These are phyloP conservation scores for Bufo gargarizans DNA, from an alignment of 2,113 vertebrate species.

Conservation along the genomic window DNA sequence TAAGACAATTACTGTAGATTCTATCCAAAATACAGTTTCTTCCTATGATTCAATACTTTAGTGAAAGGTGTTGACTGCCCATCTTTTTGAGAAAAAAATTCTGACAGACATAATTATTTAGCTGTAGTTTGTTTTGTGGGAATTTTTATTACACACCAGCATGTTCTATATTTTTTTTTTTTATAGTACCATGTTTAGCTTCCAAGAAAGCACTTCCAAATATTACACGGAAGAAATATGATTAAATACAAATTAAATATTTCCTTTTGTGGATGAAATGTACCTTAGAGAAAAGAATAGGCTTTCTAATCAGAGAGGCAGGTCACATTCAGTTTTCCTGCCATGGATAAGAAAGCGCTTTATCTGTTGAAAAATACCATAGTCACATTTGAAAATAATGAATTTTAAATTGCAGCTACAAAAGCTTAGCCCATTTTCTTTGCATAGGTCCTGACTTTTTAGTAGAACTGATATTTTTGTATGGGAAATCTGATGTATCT, in stretches of 20 bases:
- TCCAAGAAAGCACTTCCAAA: not conserved
- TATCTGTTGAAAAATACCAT: constrained; percentile 46
- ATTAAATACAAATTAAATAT: constrained; percentile 38
- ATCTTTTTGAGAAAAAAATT: too few species aligned
- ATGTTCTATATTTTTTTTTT: not conserved
- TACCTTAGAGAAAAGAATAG: constrained; percentile 53
- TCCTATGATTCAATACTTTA: not conserved
- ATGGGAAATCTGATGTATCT: constrained; percentile 66
- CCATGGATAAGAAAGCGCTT: constrained; percentile 47
- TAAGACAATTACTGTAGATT: not conserved
- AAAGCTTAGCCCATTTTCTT: constrained; percentile 63
- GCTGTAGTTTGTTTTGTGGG: not conserved
- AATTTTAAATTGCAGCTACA: constrained; percentile 63
- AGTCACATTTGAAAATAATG: constrained; percentile 60
- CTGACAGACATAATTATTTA: too few species aligned
- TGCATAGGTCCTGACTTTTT: constrained; percentile 60
- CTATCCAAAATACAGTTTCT: not conserved
- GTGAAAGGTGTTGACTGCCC: too few species aligned
- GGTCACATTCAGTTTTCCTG: constrained; percentile 60
- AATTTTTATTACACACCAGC: not conserved
- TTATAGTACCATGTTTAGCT: not conserved
- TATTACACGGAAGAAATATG: constrained; percentile 25
- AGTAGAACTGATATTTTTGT: constrained; percentile 63
- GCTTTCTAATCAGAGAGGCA: constrained; percentile 37
- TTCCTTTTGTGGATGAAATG: constrained; percentile 53